A percentile compares a stretch with the other conserved stretches of the same genome.
Evolutionary conservation across 2,113 vertebrate species (phyloP).

Genomic region (Pachycephala philippinensis): DNA sequence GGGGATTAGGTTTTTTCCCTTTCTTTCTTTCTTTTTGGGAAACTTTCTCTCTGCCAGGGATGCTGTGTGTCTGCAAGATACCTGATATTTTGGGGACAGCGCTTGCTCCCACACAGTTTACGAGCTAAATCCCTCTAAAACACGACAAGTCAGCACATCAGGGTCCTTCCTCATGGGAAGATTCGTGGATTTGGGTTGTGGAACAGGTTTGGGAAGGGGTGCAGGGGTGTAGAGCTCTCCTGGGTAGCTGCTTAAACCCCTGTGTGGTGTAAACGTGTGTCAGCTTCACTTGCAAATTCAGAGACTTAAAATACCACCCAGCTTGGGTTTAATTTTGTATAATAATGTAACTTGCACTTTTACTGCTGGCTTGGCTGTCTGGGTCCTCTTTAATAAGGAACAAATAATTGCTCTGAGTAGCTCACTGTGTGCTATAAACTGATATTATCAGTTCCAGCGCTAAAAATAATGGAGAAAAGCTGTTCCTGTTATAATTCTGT

Average conservation of each 20-base stretch:
- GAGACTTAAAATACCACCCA: background rate
- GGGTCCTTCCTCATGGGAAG: background rate
- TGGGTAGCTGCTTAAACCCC: background rate
- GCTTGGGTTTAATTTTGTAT: background rate
- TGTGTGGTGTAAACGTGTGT: background rate
- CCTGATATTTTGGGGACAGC: background rate
- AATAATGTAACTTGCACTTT: background rate
- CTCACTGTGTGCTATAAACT: background rate
- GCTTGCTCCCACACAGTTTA: background rate
- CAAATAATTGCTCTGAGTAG: background rate
- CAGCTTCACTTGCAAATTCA: background rate
- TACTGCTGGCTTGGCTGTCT: background rate
- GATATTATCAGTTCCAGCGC: background rate
- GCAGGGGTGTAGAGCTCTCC: background rate
- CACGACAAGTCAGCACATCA: background rate
- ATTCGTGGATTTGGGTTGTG: background rate
- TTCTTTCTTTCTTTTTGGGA: background rate
- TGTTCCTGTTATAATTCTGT: background rate
- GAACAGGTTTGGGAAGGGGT: background rate
- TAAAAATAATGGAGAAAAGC: background rate
- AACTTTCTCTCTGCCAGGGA: background rate
- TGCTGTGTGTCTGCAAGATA: background rate
- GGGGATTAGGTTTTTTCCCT: background rate
- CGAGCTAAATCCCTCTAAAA: background rate
- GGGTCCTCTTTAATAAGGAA: background rate